Base-by-base conservation (phyloP, 1,140 invertebrate genomes). In the Heliconius hermathena region DNA sequence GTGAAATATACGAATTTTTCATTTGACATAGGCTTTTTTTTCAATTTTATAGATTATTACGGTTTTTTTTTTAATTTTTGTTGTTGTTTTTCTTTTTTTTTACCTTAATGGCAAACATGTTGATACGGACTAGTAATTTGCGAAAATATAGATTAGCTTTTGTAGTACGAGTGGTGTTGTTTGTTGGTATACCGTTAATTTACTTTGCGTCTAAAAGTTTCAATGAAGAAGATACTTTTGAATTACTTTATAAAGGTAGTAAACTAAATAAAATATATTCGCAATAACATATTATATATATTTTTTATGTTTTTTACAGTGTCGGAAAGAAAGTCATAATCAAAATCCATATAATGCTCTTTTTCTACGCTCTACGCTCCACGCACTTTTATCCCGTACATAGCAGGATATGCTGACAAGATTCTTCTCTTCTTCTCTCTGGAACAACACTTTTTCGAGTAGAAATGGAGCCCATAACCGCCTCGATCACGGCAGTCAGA, bases 1-100 rank as follows among this genome's bases (percentile, higher is more conserved):
- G 88, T 74, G 83, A 92, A 88, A 85, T 92, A 83, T 92, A 88
- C 76, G 92, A 93, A 78, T 92, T 92, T 77, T 93, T 92, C 60
- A 93, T 92, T 93, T 93, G 91, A 93, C 90, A 72, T 85, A 88
- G 71, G 79, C 76, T 77, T 26, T 66, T 66, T 57, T 29, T 29
- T 60, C 57, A 54, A 80, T 33, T 70, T 70, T 71, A 71, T 49
- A n/a, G 22, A 78, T 46, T 22, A 70, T 73, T 54, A 76, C 8
- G 41, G 29, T 41, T 41, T 49, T 70, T 49, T 66, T 49, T 74
- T 26, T 29, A 3, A 3, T 60, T 26, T 60, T 60, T 60, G 52
- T 8, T n/a, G 18, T 54, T 26, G 20, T 60, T 66, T 26, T 26
- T 77, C 74, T 72, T 29, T 57, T 57, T 76, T 74, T 80, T 80